phyloP scores from a whole-genome alignment of 2,797 vertebrate genomes.

The Babyrousa celebensis region DNA sequence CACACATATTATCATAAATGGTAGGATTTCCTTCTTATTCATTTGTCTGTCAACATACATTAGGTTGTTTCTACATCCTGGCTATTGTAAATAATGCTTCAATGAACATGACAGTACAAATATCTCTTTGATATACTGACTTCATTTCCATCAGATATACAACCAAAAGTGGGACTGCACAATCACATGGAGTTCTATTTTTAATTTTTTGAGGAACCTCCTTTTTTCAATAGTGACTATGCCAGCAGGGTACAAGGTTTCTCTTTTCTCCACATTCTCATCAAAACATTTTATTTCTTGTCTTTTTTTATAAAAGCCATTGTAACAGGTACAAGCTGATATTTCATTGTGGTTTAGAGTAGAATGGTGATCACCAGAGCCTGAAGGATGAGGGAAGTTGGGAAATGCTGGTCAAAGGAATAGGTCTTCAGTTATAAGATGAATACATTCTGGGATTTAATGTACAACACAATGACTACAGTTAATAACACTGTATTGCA shows the following conservation, averaged over 20 bases:
- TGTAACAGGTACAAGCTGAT: neutral
- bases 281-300: neutral
- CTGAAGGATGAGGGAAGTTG: neutral
- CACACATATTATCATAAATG: neutral
- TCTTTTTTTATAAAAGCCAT: conserved; percentile 22
- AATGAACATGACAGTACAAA: neutral
- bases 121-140: neutral
- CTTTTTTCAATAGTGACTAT: neutral
- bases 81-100: neutral
- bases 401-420: neutral
- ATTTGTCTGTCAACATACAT: neutral
- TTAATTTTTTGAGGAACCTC: neutral
- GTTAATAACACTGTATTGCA: neutral
- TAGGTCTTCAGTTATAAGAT: neutral
- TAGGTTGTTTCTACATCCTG: neutral
- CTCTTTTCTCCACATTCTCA: neutral
- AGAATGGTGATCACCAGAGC: neutral
- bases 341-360: neutral
- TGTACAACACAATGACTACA: neutral
- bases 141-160: neutral
- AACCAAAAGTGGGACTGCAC: neutral
- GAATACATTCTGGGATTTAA: neutral
- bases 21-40: neutral
- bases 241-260: neutral
- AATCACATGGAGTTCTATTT: neutral